Evolutionary conservation across 2,888 invertebrate genomes (phyloP), one percentile per base, ranked within the genome.

Genomic region (Cylindroiulus punctatus): DNA sequence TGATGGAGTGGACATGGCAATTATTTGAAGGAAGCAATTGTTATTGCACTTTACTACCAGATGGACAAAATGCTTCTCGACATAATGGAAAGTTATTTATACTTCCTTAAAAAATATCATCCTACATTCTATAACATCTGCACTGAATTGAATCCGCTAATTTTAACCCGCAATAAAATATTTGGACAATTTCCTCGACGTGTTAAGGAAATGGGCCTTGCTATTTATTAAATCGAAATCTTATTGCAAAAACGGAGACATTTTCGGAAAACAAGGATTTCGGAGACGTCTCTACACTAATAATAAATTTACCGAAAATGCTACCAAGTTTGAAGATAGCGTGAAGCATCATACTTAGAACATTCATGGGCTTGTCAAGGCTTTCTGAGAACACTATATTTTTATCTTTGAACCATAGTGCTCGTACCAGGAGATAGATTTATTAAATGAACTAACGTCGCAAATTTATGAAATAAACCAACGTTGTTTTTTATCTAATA

Each of bases 151-250:
- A 65, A 3, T 65, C 12, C 65, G 26, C 26, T 65, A 65, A 26
- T 65, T n/a, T 65, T 65, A 22, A 65, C 65, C 65, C 65, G 26
- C 65, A 65, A 65, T 65, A 26, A 65, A 65, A 65, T 65, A 65
- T 65, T 8, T 4, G 65, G 22, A 65, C 65, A 65, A 65, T 65
- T 65, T 65, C 65, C 65, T 65, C 65, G 8, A 22, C 26, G 7
- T 65, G 26, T 26, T 22, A 65, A 65, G 65, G 65, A 65, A 65
- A 65, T 65, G 22, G 65, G 22, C n/a, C 7, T 12, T 65, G 12
- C 12, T 65, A 22, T 65, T 65, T 22, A 65, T 65, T 65, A 65
- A 65, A 65, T 65, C 65, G 22, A 10, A 26, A 26, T 22, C 52
- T 19, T 52, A 52, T 4, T 17, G 52, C 19, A 19, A 19, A 52